Conservation (phyloP, 1,140 invertebrate species). For the Drosophila fuyamai region DNA sequence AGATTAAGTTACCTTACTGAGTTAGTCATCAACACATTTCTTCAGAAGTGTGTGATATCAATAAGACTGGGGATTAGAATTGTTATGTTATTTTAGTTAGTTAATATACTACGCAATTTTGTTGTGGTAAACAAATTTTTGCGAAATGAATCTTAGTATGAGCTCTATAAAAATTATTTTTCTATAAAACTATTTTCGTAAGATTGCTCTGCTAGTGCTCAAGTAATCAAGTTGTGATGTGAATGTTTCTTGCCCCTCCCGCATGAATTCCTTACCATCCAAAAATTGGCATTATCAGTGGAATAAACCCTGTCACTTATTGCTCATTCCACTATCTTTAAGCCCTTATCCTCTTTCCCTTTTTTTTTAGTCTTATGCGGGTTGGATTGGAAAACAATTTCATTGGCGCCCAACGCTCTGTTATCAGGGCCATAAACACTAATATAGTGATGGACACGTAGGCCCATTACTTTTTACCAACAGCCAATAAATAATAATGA, state of each 20-base stretch:
- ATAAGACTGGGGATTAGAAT: too few relatives aligned
- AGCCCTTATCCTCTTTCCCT: slow-evolving; percentile 17
- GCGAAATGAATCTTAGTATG: background rate
- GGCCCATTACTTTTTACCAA: slow-evolving; percentile 40
- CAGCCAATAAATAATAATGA: slow-evolving; percentile 63
- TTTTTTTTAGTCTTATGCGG: slow-evolving; percentile 1
- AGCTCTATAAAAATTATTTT: background rate
- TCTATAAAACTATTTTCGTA: background rate
- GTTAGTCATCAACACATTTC: slow-evolving; percentile 13
- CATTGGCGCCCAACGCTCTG: slow-evolving; percentile 19
- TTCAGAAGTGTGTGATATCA: background rate
- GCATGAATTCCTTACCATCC: slow-evolving; percentile 4
- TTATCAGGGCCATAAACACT: slow-evolving; percentile 69
- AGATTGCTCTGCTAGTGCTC: too few relatives aligned
- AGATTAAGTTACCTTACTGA: background rate
- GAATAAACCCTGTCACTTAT: slow-evolving; percentile 8
- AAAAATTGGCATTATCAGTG: slow-evolving; percentile 14
- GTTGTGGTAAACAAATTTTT: background rate
- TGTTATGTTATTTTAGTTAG: background rate
- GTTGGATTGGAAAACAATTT: slow-evolving; percentile 29
- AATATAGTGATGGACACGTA: slow-evolving; percentile 43
- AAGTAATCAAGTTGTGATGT: background rate
- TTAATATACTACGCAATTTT: background rate
- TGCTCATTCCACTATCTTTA: slow-evolving; percentile 17
- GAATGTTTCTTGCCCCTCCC: background rate